Conservation (phyloP, 1,140 invertebrate species). For the Octopus sinensis region DNA sequence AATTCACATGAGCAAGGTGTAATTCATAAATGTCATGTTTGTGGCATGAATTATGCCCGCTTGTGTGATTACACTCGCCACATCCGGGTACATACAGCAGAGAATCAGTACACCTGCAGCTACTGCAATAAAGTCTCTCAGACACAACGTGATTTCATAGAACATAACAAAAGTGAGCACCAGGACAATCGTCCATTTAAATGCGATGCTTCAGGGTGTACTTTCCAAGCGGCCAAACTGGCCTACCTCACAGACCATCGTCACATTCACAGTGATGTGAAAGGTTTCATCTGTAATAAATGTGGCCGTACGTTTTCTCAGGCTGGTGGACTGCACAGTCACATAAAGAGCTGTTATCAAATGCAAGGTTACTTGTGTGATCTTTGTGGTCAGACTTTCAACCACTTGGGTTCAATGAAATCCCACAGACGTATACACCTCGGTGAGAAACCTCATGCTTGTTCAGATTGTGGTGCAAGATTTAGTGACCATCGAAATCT, state of each 20-base stretch:
- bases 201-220: constrained; percentile 32
- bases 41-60: constrained; percentile 14
- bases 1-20: constrained; percentile 2
- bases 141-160: constrained; percentile 24
- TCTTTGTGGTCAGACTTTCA: constrained; percentile 41
- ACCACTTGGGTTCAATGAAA: constrained; percentile 34
- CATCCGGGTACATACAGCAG: not conserved
- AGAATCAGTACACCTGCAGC: constrained; percentile 14
- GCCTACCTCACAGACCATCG: constrained; percentile 36
- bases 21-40: constrained; percentile 11
- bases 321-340: constrained; percentile 36
- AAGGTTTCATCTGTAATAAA: constrained; percentile 44
- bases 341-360: constrained; percentile 35
- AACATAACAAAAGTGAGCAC: constrained; percentile 30
- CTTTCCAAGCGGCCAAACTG: constrained; percentile 28
- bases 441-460: constrained; percentile 36
- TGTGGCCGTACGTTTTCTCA: constrained; percentile 49
- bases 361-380: constrained; percentile 39
- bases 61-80: constrained; percentile 9
- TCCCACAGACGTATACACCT: constrained; percentile 37
- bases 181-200: constrained; percentile 30
- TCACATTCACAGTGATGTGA: constrained; percentile 41
- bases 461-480: constrained; percentile 30
- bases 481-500: constrained; percentile 42
- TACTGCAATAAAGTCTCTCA: constrained; percentile 24